phyloP scores from a whole-genome alignment of 1,140 invertebrate genomes.

The Oreohelix idahoensis region DNA sequence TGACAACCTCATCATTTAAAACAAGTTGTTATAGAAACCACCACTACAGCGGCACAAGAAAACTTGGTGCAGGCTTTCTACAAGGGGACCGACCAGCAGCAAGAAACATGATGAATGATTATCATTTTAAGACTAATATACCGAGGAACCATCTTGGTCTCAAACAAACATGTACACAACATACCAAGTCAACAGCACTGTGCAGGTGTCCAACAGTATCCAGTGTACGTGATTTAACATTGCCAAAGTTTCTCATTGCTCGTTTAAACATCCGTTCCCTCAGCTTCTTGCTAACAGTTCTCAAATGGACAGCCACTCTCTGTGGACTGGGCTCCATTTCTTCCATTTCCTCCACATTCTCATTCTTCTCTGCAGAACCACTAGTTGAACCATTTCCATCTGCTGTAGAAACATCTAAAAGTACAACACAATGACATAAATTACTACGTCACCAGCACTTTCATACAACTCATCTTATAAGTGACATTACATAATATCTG shows the following conservation, averaged over 20 bases:
- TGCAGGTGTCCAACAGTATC: conserved; percentile 6
- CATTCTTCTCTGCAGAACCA: background rate
- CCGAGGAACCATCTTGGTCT: too few relatives aligned
- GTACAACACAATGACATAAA: too few relatives aligned
- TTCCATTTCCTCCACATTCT: conserved; percentile 17
- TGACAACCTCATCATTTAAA: too few relatives aligned
- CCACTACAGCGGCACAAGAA: too few relatives aligned
- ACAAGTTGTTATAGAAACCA: too few relatives aligned
- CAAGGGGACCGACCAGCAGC: too few relatives aligned
- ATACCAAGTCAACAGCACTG: conserved; percentile 30
- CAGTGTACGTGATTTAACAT: conserved; percentile 1
- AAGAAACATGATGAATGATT: too few relatives aligned
- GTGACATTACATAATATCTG: too few relatives aligned
- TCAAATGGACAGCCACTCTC: conserved; percentile 29
- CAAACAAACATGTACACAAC: background rate
- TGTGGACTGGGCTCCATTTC: conserved; percentile 26
- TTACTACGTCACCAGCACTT: too few relatives aligned
- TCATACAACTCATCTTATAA: too few relatives aligned
- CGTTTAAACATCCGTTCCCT: conserved; percentile 19
- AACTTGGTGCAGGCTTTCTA: too few relatives aligned
- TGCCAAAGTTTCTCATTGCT: conserved; percentile 19
- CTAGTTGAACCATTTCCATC: background rate
- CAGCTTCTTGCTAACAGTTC: conserved; percentile 21
- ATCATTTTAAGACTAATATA: too few relatives aligned
- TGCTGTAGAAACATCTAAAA: background rate